Evolutionary conservation across 35 echinoderm and acorn worm genomes (phyloP), one percentile per base, ranked within the genome.

Genomic region (Nesometra sesokonis): DNA sequence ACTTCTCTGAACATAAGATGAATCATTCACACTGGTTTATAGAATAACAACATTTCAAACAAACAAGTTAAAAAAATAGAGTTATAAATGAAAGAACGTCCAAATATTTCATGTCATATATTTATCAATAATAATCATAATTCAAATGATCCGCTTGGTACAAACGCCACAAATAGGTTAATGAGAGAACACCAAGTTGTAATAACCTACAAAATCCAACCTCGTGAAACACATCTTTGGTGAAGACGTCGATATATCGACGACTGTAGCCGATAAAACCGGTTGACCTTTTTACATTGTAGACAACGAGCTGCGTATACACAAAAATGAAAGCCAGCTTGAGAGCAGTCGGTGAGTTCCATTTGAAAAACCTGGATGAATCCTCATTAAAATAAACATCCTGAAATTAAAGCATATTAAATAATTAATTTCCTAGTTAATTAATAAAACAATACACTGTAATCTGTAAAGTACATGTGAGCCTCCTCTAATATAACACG

Each of bases 261-360:
- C 52, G 52, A 67, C 52, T 67, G 52, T 67, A 67, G 52, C 52
- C 52, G 23, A 67, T 67, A 27, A 67, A 67, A 9, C 52, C 52
- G 9, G 52, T 67, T 27, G 52, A 67, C 52, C 33, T 82, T 79
- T 92, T 86, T 9, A 97, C 89, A 40, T 93, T 93, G 37, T 93
- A 90, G 36, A 93, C 86, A 43, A 97, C 86, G 2, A 97, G 87
- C 34, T 97, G 94, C 8, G 94, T 97, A 84, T 97, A 97, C 84
- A 93, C 91, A 47, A 97, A 97, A 77, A 97, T 86, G 21, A 97
- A 83, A 33, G 91, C 78, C 19, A 97, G 80, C 86, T 93, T 97
- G 36, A 93, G 79, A 30, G 86, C 47, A 19, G 91, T 76, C 21
- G 86, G 67, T 13, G 87, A 80, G 29, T 85, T 78, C 91, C 81